Evolutionary conservation across 2,113 vertebrate species (phyloP), one percentile per base, ranked within the genome.

Genomic region (Zapornia atra): DNA sequence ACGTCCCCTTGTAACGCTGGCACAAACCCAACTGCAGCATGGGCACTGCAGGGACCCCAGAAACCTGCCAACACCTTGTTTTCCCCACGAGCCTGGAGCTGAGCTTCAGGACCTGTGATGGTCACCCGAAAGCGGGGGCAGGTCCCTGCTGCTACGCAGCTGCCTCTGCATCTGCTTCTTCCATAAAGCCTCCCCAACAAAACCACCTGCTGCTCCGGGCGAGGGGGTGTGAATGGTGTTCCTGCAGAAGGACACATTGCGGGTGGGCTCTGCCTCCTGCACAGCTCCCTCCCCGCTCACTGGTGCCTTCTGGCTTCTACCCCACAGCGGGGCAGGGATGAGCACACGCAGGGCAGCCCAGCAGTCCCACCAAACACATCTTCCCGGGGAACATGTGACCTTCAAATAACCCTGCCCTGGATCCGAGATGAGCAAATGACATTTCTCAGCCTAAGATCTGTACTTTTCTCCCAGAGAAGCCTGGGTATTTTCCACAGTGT

Each of bases 401-500:
- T 91, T 87, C 92, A 82, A 92, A 81, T 84, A 91, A 95, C 83
- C 77, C 92, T 92, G 86, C 33, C 88, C 86, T 77, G 77, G 25
- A 89, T 89, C 36, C 11, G 19, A 82, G 73, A 75, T 0, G 2
- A 92, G 44, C 73, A 91, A 90, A 72, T 3, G 33, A 51, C 50
- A 77, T 68, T 89, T 92, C 70, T 91, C 96, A 91, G 65, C 46
- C 9, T 2, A 54, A 85, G 70, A 93, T 76, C 78, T 50, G 36
- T 59, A 57, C 73, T 50, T 89, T 94, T 94, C 83, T 89, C 95
- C 91, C 40, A 86, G 91, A 33, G 72, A 61, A 91, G 73, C 81
- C 48, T 38, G 81, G 95, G 94, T 91, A 94, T 86, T 91, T 95
- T 95, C 96, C 95, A 91, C 77, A 46, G 83, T 34, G 78, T 65